Evolutionary conservation across 2,113 vertebrate species (phyloP), one percentile per base, ranked within the genome.

Genomic region (Neodon shergylaensis): DNA sequence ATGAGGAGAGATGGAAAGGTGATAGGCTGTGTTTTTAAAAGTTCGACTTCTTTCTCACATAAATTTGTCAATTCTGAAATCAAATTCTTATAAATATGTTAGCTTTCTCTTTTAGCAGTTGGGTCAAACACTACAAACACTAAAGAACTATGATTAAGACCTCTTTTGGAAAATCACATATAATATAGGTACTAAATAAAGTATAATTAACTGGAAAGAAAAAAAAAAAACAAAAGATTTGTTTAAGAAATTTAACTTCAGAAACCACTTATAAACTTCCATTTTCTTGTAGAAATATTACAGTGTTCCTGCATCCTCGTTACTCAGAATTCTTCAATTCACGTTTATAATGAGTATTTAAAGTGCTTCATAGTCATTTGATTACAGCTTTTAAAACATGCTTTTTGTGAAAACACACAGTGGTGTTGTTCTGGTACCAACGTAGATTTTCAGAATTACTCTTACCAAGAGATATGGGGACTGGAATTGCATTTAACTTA

Each of bases 301-400:
- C 93, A 94, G 90, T 96, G 94, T 91, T 89, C 74, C 65, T 96
- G 58, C 58, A 96, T 94, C 70, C 39, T 86, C 93, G 4, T 92
- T 95, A 97, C 96, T 97, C 97, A 95, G 74, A 94, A 92, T 97
- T 97, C 94, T 94, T 79, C 84, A 63, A 84, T 94, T 12, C 17
- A 70, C 95, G 96, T 92, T 93, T 97, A 94, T 98, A 97, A 98
- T 98, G 92, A 86, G 63, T 94, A 66, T 98, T 96, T 96, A 96
- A 95, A 98, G 96, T 96, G 65, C 89, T 98, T 96, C 88, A 70
- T 87, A 47, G 11, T 44, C 94, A 84, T 98, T 95, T 97, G 95
- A 96, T 97, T 97, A 97, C 94, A 97, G 92, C 61, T 88, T 96
- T 96, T 28, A 42, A 68, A 87, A 93, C 74, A 89, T 82, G 22